Conservation (phyloP, 2,888 invertebrate species). For the Hirtodrosophila histrioides region DNA sequence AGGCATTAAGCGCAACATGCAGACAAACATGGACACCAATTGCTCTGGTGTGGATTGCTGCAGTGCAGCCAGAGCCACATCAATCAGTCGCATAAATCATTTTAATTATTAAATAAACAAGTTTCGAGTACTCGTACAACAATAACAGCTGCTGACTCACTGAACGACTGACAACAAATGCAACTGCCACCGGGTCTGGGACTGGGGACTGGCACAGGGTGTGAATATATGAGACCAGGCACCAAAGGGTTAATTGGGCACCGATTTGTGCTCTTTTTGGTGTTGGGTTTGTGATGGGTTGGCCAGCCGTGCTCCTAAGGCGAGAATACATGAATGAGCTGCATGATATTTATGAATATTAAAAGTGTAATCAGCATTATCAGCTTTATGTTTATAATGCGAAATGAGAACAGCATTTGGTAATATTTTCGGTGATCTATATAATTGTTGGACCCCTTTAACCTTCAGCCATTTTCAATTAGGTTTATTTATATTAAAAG, state of each 20-base stretch:
- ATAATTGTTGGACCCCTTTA: too few species aligned
- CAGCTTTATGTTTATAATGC: too few species aligned
- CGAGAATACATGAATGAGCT: constrained; percentile 3
- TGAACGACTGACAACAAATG: neutral
- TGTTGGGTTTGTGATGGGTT: constrained; percentile 10
- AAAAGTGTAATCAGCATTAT: too few species aligned
- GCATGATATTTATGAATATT: too few species aligned
- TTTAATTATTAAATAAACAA: constrained; percentile 78
- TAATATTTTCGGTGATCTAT: too few species aligned
- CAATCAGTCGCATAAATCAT: constrained; percentile 79
- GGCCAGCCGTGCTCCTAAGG: neutral
- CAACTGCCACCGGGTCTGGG: constrained; percentile 24
- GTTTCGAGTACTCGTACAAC: constrained; percentile 37
- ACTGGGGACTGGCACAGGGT: constrained; percentile 27
- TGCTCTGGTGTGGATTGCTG: constrained; percentile 53
- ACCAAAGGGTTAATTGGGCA: constrained; percentile 69
- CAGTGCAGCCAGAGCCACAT: constrained; percentile 46
- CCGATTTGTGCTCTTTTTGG: constrained; percentile 20
- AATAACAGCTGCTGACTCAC: constrained; percentile 47
- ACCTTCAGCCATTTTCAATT: too few species aligned
- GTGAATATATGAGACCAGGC: constrained; percentile 52
- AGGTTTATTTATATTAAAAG: too few species aligned
- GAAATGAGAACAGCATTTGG: too few species aligned
- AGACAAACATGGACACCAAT: constrained; percentile 64
- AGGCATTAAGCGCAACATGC: constrained; percentile 68